Evolutionary conservation across 1,140 invertebrate species (phyloP), one percentile per base, ranked within the genome.

Genomic region (Dendrolimus punctatus): DNA sequence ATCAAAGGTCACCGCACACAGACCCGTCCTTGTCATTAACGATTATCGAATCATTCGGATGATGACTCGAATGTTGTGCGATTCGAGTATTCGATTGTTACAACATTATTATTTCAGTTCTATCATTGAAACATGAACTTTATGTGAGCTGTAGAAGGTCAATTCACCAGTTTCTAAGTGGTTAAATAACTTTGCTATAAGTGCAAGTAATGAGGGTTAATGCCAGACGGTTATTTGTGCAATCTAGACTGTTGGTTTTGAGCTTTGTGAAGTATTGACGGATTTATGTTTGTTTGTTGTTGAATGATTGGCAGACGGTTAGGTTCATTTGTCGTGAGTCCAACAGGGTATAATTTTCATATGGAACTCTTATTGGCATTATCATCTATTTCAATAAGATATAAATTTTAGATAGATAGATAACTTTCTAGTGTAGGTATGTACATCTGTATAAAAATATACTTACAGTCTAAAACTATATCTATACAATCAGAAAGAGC

Each of bases 241-340:
- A 76, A 79, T 79, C 73, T 73, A 61, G 62, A 74, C 73, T 79
- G 73, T 79, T 79, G 70, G 70, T 76, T 79, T 76, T 67, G 58
- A 57, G 54, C 58, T 68, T 70, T 23, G 23, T 23, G 23, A 23
- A 72, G 58, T 45, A 55, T 66, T 47, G 49, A 50, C 51, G 48
- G 52, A 57, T 51, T 64, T 64, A 66, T 64, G 58, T 59, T 62
- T 23, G 23, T 23, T 23, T 23, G 23, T 23, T 23, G 23, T 23
- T 23, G 23, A 23, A 23, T 23, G 23, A 23, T 23, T 23, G 23
- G 23, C 1, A 23, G 23, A 23, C 23, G 23, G 23, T 23, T 23
- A 23, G 23, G 23, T 23, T 23, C 23, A 23, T 23, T 23, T 23
- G 23, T 23, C 23, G 23, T 23, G 23, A 23, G 23, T 23, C 23